Evolutionary conservation across 2,797 vertebrate genomes (phyloP).

Genomic region (Toxotes lorentzi): DNA sequence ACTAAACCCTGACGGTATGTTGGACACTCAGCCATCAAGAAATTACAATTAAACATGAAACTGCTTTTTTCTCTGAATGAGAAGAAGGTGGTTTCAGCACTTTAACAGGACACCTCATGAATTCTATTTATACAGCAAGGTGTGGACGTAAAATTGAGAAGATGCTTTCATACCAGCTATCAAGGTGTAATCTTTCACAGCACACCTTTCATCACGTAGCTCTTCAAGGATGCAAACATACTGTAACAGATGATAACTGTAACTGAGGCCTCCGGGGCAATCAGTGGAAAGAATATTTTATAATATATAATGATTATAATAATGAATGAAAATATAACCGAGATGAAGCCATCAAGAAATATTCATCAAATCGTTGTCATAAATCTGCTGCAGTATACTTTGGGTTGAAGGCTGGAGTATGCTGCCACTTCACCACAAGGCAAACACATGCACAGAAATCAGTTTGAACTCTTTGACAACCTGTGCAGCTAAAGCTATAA

Average conservation of each 20-base stretch:
- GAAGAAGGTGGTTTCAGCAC: background rate
- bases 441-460: background rate
- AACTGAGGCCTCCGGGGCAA: background rate
- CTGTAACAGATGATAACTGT: background rate
- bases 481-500: background rate
- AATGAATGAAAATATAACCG: background rate
- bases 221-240: slow-evolving; percentile 2
- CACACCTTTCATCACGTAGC: slow-evolving; percentile 42
- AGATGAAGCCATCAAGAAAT: background rate
- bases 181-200: slow-evolving; percentile 54
- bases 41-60: slow-evolving; percentile 7
- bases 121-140: slow-evolving; percentile 54
- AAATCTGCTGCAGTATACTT: background rate
- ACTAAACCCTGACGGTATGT: slow-evolving; percentile 8
- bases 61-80: background rate
- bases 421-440: background rate
- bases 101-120: slow-evolving; percentile 9
- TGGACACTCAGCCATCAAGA: slow-evolving; percentile 11
- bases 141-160: slow-evolving; percentile 19
- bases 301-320: too few species aligned
- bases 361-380: background rate
- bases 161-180: slow-evolving; percentile 23
- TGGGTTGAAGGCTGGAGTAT: background rate
- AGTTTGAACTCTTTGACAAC: background rate
- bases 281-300: background rate